Evolutionary conservation across 2,113 vertebrate genomes (phyloP).

Genomic region (Channa maculata): DNA sequence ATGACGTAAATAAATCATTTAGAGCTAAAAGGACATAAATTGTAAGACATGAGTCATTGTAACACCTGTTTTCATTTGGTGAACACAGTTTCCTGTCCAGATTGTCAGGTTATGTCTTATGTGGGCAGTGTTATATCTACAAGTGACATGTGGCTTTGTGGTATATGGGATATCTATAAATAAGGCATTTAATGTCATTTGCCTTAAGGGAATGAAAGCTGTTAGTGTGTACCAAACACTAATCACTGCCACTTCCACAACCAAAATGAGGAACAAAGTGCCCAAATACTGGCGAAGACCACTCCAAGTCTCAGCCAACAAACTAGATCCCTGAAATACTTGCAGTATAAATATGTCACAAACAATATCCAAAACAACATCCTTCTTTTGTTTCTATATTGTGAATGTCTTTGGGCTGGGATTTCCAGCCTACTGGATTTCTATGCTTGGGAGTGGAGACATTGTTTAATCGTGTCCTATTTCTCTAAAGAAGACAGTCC

Average conservation of each 20-base stretch:
- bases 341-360: conserved; percentile 7
- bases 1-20: background rate
- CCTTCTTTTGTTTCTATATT: background rate
- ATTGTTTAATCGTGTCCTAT: conserved; percentile 13
- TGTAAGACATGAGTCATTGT: background rate
- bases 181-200: background rate
- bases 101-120: background rate
- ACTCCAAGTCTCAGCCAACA: background rate
- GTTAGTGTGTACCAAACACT: background rate
- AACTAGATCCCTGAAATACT: conserved; percentile 16
- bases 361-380: background rate
- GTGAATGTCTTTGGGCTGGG: background rate
- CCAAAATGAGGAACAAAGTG: conserved; percentile 2
- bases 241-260: conserved; percentile 8
- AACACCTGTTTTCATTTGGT: background rate
- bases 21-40: background rate
- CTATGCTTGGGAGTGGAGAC: background rate
- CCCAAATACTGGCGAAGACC: conserved; percentile 12
- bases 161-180: background rate
- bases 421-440: conserved; percentile 4
- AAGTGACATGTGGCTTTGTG: background rate
- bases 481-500: conserved; percentile 16
- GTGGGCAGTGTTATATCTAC: background rate
- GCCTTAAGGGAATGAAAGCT: background rate
- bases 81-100: too few species aligned